A percentile compares a stretch with the other conserved stretches of the same genome.
These are phyloP conservation scores for Pica pica DNA, from an alignment of 2,113 vertebrate species.

Conservation along the genomic window DNA sequence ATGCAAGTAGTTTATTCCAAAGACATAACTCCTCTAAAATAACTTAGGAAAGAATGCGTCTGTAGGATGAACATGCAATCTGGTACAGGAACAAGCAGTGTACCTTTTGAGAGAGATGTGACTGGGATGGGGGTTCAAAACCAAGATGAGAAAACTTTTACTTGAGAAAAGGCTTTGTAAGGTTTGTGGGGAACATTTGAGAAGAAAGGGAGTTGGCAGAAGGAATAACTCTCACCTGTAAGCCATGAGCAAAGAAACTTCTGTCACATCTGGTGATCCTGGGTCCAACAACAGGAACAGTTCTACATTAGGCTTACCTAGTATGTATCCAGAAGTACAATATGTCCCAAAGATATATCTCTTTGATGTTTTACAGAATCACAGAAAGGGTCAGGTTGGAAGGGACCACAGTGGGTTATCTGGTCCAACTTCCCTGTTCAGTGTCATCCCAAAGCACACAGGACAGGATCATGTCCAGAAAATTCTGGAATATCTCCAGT, in stretches of 20 bases:
- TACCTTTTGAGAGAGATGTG: not conserved
- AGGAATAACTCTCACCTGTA: not conserved
- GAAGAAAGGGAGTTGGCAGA: not conserved
- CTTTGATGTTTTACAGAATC: not conserved
- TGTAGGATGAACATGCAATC: not conserved
- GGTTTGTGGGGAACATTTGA: not conserved
- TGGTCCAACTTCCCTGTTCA: not conserved
- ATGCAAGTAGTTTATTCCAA: not conserved
- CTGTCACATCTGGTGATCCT: not conserved
- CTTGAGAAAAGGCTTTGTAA: not conserved
- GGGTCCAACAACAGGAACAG: not conserved
- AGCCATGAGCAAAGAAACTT: not conserved
- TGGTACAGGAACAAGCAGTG: rapidly evolving
- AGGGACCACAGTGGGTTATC: not conserved
- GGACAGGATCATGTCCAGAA: not conserved
- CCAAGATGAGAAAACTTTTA: not conserved
- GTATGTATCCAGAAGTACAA: not conserved
- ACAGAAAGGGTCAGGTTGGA: not conserved
- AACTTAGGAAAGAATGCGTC: not conserved
- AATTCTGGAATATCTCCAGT: not conserved
- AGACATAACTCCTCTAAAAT: not conserved
- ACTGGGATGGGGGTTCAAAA: not conserved
- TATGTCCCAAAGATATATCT: not conserved
- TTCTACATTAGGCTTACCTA: not conserved
- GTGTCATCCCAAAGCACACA: not conserved